These are phyloP conservation scores for Craterocephalus amniculus DNA, from an alignment of 2,797 vertebrate genomes.

Conservation along the genomic window DNA sequence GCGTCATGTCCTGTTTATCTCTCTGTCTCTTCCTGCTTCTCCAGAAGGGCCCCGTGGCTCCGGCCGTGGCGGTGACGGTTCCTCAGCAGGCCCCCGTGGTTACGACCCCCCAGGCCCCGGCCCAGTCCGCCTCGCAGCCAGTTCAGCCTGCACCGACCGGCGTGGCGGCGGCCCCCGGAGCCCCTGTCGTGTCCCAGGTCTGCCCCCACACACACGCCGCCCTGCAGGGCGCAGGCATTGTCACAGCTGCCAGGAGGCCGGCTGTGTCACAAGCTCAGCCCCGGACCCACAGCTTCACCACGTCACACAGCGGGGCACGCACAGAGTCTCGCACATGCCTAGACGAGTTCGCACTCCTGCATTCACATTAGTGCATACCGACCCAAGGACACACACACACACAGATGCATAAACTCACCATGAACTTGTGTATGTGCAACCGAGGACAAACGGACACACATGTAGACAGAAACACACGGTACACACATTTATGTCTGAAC, in stretches of 20 bases:
- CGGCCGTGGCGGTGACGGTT: conserved; percentile 78
- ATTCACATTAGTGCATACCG: conserved; percentile 58
- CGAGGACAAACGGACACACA: conserved; percentile 12
- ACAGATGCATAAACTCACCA: conserved; percentile 31
- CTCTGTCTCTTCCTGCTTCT: conserved; percentile 75
- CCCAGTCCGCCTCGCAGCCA: conserved; percentile 79
- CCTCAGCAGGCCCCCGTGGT: conserved; percentile 82
- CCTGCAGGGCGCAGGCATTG: conserved; percentile 54
- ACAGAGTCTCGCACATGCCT: conserved; percentile 69
- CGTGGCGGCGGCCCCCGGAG: conserved; percentile 81
- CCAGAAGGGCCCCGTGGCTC: conserved; percentile 82
- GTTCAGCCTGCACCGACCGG: conserved; percentile 75
- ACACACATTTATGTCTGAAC: background rate
- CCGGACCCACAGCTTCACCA: conserved; percentile 32
- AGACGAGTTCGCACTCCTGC: conserved; percentile 50
- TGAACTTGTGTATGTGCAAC: conserved; percentile 10
- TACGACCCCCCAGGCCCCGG: conserved; percentile 75
- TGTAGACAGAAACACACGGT: conserved; percentile 1
- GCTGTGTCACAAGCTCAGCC: conserved; percentile 61
- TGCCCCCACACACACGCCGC: conserved; percentile 47
- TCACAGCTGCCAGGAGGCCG: conserved; percentile 75
- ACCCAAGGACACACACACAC: conserved; percentile 59
- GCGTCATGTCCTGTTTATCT: conserved; percentile 86
- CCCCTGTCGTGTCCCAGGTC: conserved; percentile 86
- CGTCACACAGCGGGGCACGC: conserved; percentile 68